Conservation (phyloP, 2,888 invertebrate genomes). For the Macropis europaea region DNA sequence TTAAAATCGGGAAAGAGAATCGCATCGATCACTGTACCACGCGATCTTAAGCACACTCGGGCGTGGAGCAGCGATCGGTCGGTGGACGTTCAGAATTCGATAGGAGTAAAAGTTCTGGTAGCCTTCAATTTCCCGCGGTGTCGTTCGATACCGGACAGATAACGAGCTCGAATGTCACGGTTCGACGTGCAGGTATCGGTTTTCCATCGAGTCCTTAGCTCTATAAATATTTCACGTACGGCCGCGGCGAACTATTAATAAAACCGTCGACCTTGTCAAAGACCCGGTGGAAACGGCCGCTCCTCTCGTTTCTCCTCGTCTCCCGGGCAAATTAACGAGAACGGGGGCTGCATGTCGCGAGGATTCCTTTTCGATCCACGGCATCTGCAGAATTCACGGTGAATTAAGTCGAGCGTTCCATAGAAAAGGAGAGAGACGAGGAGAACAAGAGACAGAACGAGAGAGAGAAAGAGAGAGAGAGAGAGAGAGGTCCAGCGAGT, state of each 20-base stretch:
- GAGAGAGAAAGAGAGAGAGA: too few species aligned
- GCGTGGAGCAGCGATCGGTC: too few species aligned
- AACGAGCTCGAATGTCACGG: background rate
- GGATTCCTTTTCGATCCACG: slow-evolving; percentile 31
- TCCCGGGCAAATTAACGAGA: slow-evolving; percentile 17
- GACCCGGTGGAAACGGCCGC: background rate
- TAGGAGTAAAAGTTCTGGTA: background rate
- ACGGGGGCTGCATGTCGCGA: background rate
- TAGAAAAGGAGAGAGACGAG: slow-evolving; percentile 17
- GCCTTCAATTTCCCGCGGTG: background rate
- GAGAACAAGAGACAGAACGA: too few species aligned
- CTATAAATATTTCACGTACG: slow-evolving; percentile 25
- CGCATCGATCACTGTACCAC: too few species aligned
- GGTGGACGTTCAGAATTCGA: too few species aligned
- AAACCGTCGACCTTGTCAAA: slow-evolving; percentile 25
- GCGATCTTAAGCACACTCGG: too few species aligned
- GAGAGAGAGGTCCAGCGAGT: slow-evolving; percentile 21
- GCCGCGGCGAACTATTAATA: slow-evolving; percentile 24
- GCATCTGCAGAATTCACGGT: slow-evolving; percentile 51
- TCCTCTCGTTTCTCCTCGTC: background rate
- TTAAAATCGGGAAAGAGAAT: too few species aligned
- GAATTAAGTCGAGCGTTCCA: slow-evolving; percentile 40
- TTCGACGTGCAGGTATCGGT: slow-evolving; percentile 1
- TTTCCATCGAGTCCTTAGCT: slow-evolving; percentile 9
- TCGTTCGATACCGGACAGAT: background rate